Evolutionary conservation across 1,140 invertebrate species (phyloP), one percentile per base, ranked within the genome.

Genomic region (Hycleus phaleratus): DNA sequence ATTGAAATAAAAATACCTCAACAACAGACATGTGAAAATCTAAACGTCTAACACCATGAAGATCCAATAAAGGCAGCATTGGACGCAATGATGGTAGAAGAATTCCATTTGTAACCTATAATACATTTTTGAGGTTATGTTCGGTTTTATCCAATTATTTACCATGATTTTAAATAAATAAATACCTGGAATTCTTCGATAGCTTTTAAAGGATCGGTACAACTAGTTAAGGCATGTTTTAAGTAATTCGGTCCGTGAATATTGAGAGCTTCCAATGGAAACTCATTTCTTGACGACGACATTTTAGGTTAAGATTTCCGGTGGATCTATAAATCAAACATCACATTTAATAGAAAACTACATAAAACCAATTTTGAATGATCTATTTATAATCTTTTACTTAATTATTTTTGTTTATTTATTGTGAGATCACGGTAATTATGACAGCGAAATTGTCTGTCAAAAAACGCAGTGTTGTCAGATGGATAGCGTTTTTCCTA

Each of bases 1-100:
- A 18, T 18, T 18, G 18, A 18, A 1, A 56, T 48, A n/a, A 56
- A 62, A 47, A 53, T 66, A 81, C 79, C 74, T 98, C 95, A 62
- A 97, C 80, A 3, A 97, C 92, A 0, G 94, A 95, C 38, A 87
- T 88, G 73, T 98, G 95, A 75, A 98, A 97, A 75, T 97, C 94
- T 6, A 96, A 74, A 53, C 95, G 77, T 39, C 89, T 83, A 0
- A 97, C 88, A 6, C 91, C 93, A 75, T 97, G 95, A 4, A 98
- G 78, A 75, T 98, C 95, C 4, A 98, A 77, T 12, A 98, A 77
- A 6, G 95, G 95, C 42, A 98, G 74, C 87, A 97, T 97, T 26
- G 95, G 93, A 47, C 92, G 77, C 38, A 98, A 74, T 0, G 94
- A 97, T 1, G 95, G 94, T 39, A 98, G 74, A 39, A 97, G 74